These are phyloP conservation scores for Hemitrygon akajei DNA, from an alignment of 2,797 vertebrate genomes.

Conservation along the genomic window DNA sequence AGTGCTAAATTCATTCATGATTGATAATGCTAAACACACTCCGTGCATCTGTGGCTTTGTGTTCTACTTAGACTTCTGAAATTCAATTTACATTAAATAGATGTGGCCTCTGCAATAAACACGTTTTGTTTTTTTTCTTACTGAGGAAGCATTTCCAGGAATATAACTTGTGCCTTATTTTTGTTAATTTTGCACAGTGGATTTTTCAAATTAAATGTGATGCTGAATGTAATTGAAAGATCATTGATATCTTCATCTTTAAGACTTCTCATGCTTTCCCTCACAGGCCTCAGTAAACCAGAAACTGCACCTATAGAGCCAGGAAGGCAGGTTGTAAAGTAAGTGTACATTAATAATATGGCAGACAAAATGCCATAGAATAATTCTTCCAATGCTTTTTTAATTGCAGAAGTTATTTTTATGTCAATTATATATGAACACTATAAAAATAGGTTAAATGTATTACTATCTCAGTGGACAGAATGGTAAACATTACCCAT, in stretches of 20 bases:
- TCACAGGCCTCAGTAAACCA: conserved; percentile 49
- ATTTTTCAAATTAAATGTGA: background rate
- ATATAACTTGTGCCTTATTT: no score
- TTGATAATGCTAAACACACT: no score
- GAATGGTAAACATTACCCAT: background rate
- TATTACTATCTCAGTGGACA: background rate
- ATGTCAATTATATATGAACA: background rate
- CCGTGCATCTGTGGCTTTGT: no score
- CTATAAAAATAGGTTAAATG: background rate
- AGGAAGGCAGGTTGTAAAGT: conserved; percentile 49
- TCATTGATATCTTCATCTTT: background rate
- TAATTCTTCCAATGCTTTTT: background rate
- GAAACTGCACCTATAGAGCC: conserved; percentile 35
- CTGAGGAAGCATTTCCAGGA: no score
- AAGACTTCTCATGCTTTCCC: conserved; percentile 41
- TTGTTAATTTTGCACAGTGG: no score
- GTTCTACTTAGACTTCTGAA: no score
- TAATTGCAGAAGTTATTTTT: background rate
- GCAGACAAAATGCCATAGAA: background rate
- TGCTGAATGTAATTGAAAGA: background rate
- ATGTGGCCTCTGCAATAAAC: no score
- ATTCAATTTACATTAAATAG: no score
- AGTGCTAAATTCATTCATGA: no score
- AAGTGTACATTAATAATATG: conserved; percentile 44
- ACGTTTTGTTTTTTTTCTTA: no score